phyloP scores from a whole-genome alignment of 2,113 vertebrate genomes.

The Romanogobio albipinnatus region DNA sequence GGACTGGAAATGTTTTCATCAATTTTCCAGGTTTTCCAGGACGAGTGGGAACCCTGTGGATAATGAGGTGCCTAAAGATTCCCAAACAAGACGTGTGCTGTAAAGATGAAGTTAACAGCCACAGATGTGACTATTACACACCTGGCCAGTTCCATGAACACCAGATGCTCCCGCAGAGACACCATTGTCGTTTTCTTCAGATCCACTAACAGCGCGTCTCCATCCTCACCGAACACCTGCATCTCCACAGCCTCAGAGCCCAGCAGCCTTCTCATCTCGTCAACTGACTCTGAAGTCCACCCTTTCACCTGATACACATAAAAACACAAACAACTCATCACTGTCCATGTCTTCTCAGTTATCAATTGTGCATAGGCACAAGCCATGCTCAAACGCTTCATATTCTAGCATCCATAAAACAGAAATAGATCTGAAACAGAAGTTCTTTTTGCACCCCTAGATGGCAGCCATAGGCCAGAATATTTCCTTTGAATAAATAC shows the following conservation, averaged over 20 bases:
- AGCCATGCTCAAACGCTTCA: not conserved
- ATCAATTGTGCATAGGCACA: not conserved
- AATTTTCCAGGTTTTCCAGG: too few relatives aligned
- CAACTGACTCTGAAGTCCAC: constrained; percentile 79
- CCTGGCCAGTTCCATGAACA: constrained; percentile 90
- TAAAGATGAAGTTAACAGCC: too few relatives aligned
- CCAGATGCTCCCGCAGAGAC: constrained; percentile 86
- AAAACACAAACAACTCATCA: not conserved
- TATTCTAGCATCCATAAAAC: not conserved
- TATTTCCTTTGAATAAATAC: not conserved
- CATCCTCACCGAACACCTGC: constrained; percentile 80
- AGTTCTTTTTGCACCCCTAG: not conserved
- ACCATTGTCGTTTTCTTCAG: constrained; percentile 82
- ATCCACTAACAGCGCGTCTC: constrained; percentile 86
- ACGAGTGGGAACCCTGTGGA: too few relatives aligned
- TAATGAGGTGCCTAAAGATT: too few relatives aligned
- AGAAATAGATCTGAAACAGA: not conserved
- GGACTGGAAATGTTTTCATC: too few relatives aligned
- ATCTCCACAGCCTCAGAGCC: constrained; percentile 82
- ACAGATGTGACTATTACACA: not conserved
- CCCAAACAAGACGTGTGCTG: too few relatives aligned
- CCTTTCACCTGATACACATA: constrained; percentile 75
- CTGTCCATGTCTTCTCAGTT: not conserved
- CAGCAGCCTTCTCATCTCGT: constrained; percentile 79
- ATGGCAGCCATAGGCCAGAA: not conserved